These are phyloP conservation scores for Alligator mississippiensis DNA, from an alignment of 2,113 vertebrate species.

Conservation along the genomic window DNA sequence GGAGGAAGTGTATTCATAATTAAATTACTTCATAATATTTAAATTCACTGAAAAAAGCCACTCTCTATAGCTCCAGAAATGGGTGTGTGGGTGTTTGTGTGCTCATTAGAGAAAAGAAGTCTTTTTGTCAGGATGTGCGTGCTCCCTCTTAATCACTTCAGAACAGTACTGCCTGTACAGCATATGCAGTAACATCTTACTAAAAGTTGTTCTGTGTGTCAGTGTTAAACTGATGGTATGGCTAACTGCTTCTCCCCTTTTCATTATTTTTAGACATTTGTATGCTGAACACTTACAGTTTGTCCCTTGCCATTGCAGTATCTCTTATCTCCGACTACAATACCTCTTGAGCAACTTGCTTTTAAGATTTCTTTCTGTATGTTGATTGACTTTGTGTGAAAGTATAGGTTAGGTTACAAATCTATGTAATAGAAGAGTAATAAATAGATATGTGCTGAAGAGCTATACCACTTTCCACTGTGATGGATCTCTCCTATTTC, in stretches of 20 bases:
- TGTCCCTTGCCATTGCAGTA: not conserved
- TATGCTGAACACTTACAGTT: not conserved
- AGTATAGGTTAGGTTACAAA: not conserved
- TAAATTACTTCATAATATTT: too few relatives aligned
- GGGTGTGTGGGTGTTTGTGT: accelerated
- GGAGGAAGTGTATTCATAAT: not conserved
- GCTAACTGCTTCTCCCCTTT: too few relatives aligned
- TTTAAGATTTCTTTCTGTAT: not conserved
- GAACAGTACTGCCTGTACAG: not conserved
- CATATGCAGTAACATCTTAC: not conserved
- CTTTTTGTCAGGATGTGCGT: not conserved
- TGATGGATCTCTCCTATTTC: not conserved
- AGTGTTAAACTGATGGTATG: not conserved
- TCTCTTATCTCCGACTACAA: not conserved
- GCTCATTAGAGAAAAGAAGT: not conserved
- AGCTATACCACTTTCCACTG: not conserved
- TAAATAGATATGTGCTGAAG: not conserved
- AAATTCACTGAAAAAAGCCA: not conserved
- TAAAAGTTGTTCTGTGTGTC: not conserved
- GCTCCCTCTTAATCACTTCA: not conserved
- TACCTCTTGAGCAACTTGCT: not conserved
- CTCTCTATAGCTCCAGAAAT: not conserved
- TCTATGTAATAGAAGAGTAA: not conserved
- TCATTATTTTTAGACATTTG: not conserved
- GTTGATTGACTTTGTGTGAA: not conserved